Percentiles rank a stretch among this genome's conserved stretches.
phyloP scores from a whole-genome alignment of 2,888 invertebrate genomes.

The Operophtera brumata region DNA sequence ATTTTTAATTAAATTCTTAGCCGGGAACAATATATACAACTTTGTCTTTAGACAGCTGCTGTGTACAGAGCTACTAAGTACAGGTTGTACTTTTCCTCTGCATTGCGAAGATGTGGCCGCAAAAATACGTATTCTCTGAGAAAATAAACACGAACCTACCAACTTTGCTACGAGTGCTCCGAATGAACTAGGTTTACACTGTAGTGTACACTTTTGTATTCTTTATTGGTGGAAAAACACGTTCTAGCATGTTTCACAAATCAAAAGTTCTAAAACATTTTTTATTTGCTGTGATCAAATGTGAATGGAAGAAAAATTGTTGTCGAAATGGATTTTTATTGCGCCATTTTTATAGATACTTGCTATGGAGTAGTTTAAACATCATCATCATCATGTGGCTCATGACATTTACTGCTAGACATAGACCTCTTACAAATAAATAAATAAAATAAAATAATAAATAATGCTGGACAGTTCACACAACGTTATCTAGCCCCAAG shows the following conservation, averaged over 20 bases:
- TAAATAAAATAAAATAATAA: too few relatives aligned
- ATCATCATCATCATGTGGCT: too few relatives aligned
- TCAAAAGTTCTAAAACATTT: background rate
- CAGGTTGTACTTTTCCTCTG: background rate
- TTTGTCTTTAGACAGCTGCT: slow-evolving; percentile 23
- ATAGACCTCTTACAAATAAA: too few relatives aligned
- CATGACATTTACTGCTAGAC: too few relatives aligned
- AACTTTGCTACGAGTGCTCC: background rate
- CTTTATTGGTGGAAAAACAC: too few relatives aligned
- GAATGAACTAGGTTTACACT: background rate
- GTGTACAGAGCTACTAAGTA: background rate
- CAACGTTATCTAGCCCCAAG: too few relatives aligned
- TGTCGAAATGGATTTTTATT: background rate
- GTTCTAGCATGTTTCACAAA: background rate
- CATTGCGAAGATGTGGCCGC: background rate
- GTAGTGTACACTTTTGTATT: too few relatives aligned
- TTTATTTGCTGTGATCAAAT: slow-evolving; percentile 1
- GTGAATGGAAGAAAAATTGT: background rate
- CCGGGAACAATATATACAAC: slow-evolving; percentile 29
- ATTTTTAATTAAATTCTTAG: slow-evolving; percentile 34
- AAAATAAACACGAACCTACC: slow-evolving; percentile 3
- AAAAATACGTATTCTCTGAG: background rate
- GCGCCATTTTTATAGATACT: slow-evolving; percentile 8
- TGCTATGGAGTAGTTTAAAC: background rate
- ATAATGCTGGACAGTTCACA: too few relatives aligned